Conservation (phyloP, 2,888 invertebrate species). For the Tenthredo notha region DNA sequence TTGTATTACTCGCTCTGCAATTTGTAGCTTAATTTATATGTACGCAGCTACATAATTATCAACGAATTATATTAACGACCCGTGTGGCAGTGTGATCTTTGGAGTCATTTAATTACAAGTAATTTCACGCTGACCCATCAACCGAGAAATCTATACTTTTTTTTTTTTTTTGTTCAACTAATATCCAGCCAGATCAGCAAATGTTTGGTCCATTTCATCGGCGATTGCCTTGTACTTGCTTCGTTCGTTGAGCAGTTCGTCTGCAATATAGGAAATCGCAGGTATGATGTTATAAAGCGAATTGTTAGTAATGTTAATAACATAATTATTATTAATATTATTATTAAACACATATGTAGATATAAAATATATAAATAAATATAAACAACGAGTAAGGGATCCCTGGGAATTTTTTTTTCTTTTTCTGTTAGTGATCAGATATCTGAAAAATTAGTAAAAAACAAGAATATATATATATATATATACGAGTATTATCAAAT, state of each 20-base stretch:
- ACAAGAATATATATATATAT: too few relatives aligned
- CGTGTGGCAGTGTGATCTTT: conserved; percentile 39
- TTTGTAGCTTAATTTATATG: background rate
- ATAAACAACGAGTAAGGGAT: background rate
- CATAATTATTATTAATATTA: background rate
- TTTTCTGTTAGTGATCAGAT: background rate
- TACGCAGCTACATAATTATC: conserved; percentile 17
- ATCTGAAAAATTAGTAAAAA: background rate
- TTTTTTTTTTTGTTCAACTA: conserved; percentile 77
- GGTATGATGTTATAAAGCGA: conserved; percentile 52
- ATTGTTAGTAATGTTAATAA: conserved; percentile 66
- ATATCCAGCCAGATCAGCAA: conserved; percentile 96
- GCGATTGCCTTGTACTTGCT: conserved; percentile 99
- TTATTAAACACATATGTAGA: background rate
- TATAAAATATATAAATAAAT: background rate
- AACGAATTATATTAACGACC: conserved; percentile 43
- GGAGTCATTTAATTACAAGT: conserved; percentile 35
- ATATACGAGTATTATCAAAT: background rate
- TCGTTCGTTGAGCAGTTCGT: conserved; percentile 93
- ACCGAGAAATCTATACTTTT: background rate
- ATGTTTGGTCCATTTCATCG: conserved; percentile 98
- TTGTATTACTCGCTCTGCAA: background rate
- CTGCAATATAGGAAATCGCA: conserved; percentile 80
- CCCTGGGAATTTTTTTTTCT: background rate
- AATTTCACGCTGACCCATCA: conserved; percentile 33